A percentile compares a stretch with the other conserved stretches of the same genome.
Conservation (phyloP, 2,888 invertebrate genomes). For the Melitaea athalia region DNA sequence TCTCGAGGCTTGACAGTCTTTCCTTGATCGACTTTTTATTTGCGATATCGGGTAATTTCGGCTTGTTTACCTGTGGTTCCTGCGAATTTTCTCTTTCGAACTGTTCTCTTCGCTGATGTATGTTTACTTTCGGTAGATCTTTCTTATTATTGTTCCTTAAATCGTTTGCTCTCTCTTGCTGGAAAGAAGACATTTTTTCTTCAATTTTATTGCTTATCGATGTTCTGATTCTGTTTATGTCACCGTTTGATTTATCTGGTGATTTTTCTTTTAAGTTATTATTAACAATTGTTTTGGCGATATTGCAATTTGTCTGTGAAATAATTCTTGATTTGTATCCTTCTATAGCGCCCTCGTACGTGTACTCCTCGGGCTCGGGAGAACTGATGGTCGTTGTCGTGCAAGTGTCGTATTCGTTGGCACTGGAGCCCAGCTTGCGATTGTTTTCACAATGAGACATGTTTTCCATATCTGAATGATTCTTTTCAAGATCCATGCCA, state of each 20-base stretch:
- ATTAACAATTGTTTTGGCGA: slow-evolving; percentile 71
- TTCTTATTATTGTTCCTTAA: slow-evolving; percentile 77
- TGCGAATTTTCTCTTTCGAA: slow-evolving; percentile 87
- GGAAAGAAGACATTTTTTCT: slow-evolving; percentile 84
- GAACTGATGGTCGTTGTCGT: slow-evolving; percentile 86
- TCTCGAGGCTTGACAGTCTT: slow-evolving; percentile 86
- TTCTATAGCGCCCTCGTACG: slow-evolving; percentile 93
- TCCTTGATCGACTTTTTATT: slow-evolving; percentile 88
- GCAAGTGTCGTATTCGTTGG: slow-evolving; percentile 85
- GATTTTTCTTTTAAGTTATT: slow-evolving; percentile 75
- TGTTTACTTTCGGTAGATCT: slow-evolving; percentile 90
- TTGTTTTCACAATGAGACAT: slow-evolving; percentile 73
- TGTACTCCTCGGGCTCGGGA: slow-evolving; percentile 89
- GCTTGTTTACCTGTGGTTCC: slow-evolving; percentile 75
- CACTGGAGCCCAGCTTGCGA: slow-evolving; percentile 77
- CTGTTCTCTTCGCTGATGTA: slow-evolving; percentile 90
- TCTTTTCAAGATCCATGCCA: slow-evolving; percentile 81
- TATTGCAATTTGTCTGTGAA: slow-evolving; percentile 79
- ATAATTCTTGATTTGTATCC: slow-evolving; percentile 91
- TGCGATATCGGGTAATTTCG: slow-evolving; percentile 84
- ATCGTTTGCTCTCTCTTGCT: slow-evolving; percentile 74
- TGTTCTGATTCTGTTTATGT: slow-evolving; percentile 75
- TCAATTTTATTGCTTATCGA: slow-evolving; percentile 83
- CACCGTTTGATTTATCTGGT: slow-evolving; percentile 67
- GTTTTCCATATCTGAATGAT: slow-evolving; percentile 79